phyloP scores from a whole-genome alignment of 1,140 invertebrate genomes.

The Dryas iulia region DNA sequence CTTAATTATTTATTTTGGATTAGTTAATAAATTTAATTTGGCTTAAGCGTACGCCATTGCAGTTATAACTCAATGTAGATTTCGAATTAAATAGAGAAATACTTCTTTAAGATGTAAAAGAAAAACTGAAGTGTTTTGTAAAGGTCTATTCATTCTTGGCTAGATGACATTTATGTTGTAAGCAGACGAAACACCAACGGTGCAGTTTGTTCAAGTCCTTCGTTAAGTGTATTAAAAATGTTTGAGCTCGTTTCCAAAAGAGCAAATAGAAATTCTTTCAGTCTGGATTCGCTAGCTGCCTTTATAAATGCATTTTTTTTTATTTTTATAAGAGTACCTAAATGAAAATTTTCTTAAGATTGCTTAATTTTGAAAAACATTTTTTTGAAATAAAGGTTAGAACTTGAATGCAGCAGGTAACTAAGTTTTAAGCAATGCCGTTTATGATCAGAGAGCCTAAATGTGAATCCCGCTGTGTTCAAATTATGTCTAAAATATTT shows the following conservation, averaged over 20 bases:
- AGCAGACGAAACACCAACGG: background rate
- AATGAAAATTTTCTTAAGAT: background rate
- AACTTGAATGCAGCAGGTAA: too few species aligned
- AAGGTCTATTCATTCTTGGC: background rate
- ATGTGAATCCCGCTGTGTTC: too few species aligned
- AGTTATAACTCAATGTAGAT: too few species aligned
- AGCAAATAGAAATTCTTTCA: background rate
- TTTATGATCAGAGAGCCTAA: too few species aligned
- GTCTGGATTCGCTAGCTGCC: background rate
- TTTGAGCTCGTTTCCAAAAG: background rate
- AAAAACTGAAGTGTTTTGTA: background rate
- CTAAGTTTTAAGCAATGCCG: too few species aligned
- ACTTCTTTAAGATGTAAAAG: background rate
- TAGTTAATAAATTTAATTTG: too few species aligned
- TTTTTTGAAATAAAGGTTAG: too few species aligned
- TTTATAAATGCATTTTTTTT: background rate
- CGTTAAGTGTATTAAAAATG: conserved; percentile 2
- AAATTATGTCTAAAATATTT: too few species aligned
- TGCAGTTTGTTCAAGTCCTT: background rate
- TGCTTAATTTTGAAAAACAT: too few species aligned
- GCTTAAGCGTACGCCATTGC: too few species aligned
- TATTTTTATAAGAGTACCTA: background rate
- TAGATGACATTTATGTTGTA: background rate
- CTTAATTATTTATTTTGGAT: too few species aligned
- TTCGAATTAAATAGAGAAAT: background rate